Percentiles rank a stretch among this genome's conserved stretches.
These are phyloP conservation scores for Albula goreensis DNA, from an alignment of 2,113 vertebrate species.

Conservation along the genomic window DNA sequence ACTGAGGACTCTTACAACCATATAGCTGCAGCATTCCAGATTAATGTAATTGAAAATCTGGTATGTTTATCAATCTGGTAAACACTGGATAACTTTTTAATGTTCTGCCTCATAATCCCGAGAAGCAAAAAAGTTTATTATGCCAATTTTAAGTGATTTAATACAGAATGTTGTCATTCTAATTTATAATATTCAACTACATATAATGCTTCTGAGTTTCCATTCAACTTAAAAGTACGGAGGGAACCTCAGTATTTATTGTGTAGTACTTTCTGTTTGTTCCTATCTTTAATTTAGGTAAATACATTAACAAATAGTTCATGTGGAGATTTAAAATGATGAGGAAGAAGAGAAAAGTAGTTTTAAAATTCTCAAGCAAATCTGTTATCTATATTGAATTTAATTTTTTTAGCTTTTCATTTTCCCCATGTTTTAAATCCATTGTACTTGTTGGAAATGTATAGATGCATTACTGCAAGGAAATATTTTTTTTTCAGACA, in stretches of 20 bases:
- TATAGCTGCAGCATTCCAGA: not conserved
- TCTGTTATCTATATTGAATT: not conserved
- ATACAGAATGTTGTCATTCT: not conserved
- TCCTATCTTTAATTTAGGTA: no score
- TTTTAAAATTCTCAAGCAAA: no score
- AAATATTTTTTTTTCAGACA: not conserved
- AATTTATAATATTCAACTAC: not conserved
- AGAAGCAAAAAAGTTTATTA: not conserved
- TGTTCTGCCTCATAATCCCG: not conserved
- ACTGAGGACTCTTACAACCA: not conserved
- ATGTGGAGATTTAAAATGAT: no score
- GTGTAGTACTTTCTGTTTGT: not conserved
- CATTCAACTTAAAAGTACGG: not conserved
- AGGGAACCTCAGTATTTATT: not conserved
- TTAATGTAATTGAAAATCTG: not conserved
- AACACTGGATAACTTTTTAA: not conserved
- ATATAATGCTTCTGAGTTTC: not conserved
- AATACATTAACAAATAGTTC: no score
- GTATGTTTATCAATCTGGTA: not conserved
- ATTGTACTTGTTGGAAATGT: not conserved
- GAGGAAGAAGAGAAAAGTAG: no score
- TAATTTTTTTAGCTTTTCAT: not conserved
- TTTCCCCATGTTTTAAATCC: not conserved
- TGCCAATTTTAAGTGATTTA: not conserved
- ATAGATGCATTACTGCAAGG: not conserved